Evolutionary conservation across 2,888 invertebrate genomes (phyloP), one percentile per base, ranked within the genome.

Genomic region (Selenia dentaria): DNA sequence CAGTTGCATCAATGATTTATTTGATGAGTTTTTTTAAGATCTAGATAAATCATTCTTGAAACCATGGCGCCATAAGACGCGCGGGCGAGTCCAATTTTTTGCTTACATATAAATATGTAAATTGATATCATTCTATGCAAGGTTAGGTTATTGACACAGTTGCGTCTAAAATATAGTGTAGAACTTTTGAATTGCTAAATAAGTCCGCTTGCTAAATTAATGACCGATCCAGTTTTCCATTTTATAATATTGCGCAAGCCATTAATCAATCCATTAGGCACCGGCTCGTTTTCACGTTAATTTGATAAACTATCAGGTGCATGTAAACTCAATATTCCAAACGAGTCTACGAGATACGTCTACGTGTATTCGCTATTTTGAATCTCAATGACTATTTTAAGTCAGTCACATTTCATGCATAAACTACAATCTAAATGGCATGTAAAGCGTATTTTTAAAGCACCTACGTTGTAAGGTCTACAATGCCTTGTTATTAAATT

Each of bases 81-180:
- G 51, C 56, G 47, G 51, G 36, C 52, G 54, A 58, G 57, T 45
- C 44, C 45, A 55, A 57, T 74, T 81, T 84, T 83, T 82, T 79
- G 68, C 72, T 66, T 53, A 57, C 62, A 70, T 70, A 75, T 71
- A 69, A 57, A 57, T 81, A 85, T 86, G 84, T 67, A 75, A 86
- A 86, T 85, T 66, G 78, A 79, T 79, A 77, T 76, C 62, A 60
- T 64, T 71, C 64, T 61, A 65, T 67, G 73, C 88, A 84, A 88
- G 85, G 87, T 86, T 85, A 88, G 85, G 87, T 86, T 85, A 85
- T 83, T 86, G 85, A 83, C 85, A 84, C 72, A 83, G 67, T 78
- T 82, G 74, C 68, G 72, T 75, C 70, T 72, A 68, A 74, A 33
- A 74, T 71, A 73, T 68, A 70, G 63, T 70, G 67, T 66, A 71